phyloP scores from a whole-genome alignment of 2,113 vertebrate species.

The Phylloscopus trochilus region DNA sequence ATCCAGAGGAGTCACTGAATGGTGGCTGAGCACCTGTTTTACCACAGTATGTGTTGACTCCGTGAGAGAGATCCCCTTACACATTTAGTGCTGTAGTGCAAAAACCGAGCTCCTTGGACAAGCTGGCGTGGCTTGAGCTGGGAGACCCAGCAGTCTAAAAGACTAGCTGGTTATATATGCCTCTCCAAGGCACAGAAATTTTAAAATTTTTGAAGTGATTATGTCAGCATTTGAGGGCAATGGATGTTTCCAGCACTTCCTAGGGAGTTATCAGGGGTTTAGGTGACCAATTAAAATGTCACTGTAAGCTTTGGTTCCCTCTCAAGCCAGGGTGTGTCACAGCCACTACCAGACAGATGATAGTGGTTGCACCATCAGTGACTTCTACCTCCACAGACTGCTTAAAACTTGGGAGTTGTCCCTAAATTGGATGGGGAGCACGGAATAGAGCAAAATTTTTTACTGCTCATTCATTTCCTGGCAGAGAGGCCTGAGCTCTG shows the following conservation, averaged over 20 bases:
- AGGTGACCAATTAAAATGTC: background rate
- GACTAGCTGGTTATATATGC: background rate
- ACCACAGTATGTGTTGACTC: background rate
- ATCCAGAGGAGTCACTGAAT: background rate
- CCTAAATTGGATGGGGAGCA: background rate
- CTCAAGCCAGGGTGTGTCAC: background rate
- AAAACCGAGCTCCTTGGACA: background rate
- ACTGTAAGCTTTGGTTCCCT: background rate
- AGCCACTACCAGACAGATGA: fast-evolving
- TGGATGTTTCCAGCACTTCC: background rate
- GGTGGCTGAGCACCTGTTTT: background rate
- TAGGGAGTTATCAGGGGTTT: background rate
- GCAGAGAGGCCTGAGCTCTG: background rate
- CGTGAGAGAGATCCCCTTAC: fast-evolving
- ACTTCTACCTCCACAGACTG: background rate
- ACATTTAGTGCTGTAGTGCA: background rate
- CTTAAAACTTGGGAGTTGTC: background rate
- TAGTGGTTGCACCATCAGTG: background rate
- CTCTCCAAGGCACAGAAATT: background rate
- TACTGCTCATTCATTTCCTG: background rate
- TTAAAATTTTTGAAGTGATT: background rate
- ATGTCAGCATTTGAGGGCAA: background rate
- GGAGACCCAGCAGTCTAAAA: background rate
- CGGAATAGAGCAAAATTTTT: background rate
- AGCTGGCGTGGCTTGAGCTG: fast-evolving